Evolutionary conservation across 2,888 invertebrate species (phyloP).

Genomic region (Gasteruption jaculator): DNA sequence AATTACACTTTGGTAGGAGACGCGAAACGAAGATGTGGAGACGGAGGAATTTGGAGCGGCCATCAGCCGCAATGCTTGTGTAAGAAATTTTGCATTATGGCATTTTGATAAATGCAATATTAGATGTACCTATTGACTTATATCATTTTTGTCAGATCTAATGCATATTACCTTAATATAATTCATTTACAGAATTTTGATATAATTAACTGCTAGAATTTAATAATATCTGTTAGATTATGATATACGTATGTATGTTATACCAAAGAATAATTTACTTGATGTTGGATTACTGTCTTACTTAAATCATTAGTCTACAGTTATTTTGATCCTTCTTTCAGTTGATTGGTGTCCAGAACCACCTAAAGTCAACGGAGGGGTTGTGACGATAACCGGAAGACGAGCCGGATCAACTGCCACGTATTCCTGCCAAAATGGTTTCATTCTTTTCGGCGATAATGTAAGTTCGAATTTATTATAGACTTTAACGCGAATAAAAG

Average conservation of each 20-base stretch:
- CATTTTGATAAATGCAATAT: neutral
- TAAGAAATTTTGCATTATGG: conserved; percentile 40
- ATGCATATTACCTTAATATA: too few species aligned
- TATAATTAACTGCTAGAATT: too few species aligned
- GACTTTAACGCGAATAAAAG: conserved; percentile 2
- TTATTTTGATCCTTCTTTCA: too few species aligned
- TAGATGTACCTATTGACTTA: neutral
- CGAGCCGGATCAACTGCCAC: conserved; percentile 77
- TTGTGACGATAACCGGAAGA: conserved; percentile 67
- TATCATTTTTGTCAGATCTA: conserved; percentile 2
- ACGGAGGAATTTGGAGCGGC: conserved; percentile 73
- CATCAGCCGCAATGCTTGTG: conserved; percentile 75
- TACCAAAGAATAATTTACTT: too few species aligned
- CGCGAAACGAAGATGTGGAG: conserved; percentile 67
- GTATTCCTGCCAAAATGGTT: conserved; percentile 78
- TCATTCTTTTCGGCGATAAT: conserved; percentile 76
- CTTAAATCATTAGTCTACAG: too few species aligned
- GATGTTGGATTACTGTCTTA: too few species aligned
- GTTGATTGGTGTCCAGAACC: conserved; percentile 86
- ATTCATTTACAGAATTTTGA: too few species aligned
- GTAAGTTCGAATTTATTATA: conserved; percentile 57
- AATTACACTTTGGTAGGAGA: conserved; percentile 82
- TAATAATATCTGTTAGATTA: too few species aligned
- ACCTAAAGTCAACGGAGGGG: conserved; percentile 71
- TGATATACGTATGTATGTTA: too few species aligned